These are phyloP conservation scores for Panthera uncia DNA, from an alignment of 2,113 vertebrate species.

Conservation along the genomic window DNA sequence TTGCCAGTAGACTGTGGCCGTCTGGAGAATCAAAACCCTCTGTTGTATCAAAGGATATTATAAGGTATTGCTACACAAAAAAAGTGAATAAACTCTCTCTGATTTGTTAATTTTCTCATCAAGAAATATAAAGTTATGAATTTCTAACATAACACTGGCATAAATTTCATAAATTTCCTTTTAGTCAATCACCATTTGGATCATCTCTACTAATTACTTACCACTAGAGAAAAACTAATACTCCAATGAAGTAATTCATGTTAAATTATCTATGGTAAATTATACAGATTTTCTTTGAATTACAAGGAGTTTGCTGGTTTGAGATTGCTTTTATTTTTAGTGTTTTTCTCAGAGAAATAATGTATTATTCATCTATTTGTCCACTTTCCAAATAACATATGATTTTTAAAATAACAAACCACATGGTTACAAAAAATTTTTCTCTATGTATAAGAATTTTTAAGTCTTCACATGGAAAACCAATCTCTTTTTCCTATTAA, in stretches of 20 bases:
- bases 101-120: background rate
- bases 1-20: background rate
- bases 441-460: background rate
- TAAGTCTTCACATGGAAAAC: background rate
- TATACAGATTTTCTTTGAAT: background rate
- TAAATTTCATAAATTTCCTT: background rate
- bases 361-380: background rate
- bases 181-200: background rate
- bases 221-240: background rate
- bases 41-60: background rate
- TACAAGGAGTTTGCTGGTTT: background rate
- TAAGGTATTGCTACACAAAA: background rate
- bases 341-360: conserved; percentile 31
- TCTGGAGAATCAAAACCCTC: background rate
- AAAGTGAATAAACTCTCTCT: background rate
- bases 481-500: conserved; percentile 8
- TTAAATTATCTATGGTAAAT: background rate
- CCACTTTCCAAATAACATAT: background rate
- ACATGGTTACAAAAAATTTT: background rate
- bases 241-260: background rate
- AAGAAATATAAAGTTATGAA: background rate
- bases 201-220: conserved; percentile 20
- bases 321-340: background rate
- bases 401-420: background rate
- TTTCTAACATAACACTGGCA: background rate